These are phyloP conservation scores for Cebus imitator DNA, from an alignment of 2,113 vertebrate genomes.

Conservation along the genomic window DNA sequence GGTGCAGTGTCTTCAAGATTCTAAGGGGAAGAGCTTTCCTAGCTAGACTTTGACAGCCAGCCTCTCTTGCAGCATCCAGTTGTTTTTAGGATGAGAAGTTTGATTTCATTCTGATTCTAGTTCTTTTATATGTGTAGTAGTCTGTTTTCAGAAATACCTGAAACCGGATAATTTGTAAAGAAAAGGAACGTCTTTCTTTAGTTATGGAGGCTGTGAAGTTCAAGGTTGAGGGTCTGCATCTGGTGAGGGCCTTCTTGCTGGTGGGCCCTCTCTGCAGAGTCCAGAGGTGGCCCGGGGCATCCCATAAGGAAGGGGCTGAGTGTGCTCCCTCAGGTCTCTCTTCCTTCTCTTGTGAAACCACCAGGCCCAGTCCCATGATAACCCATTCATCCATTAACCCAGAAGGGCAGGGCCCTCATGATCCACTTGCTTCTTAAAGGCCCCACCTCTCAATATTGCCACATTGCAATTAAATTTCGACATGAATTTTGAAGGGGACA, in stretches of 20 bases:
- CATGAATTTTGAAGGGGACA: not conserved
- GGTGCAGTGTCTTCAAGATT: not conserved
- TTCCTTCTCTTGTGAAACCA: not conserved
- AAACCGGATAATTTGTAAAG: not conserved
- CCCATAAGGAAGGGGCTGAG: not conserved
- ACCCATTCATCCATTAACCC: not conserved
- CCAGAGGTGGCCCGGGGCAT: not conserved
- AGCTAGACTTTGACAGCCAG: not conserved
- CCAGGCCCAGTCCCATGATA: not conserved
- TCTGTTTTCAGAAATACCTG: not conserved
- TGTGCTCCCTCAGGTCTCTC: not conserved
- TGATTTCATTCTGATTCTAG: not conserved
- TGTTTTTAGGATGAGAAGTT: not conserved
- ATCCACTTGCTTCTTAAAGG: not conserved
- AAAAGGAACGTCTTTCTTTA: not conserved
- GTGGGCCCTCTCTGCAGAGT: not conserved
- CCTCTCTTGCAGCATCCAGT: not conserved
- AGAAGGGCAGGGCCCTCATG: not conserved
- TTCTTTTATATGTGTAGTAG: not conserved
- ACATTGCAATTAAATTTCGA: not conserved
- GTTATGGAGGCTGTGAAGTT: not conserved
- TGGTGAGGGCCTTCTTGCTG: not conserved
- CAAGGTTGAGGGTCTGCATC: not conserved
- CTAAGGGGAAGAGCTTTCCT: not conserved
- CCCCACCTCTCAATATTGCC: not conserved